Evolutionary conservation across 2,888 invertebrate genomes (phyloP), one percentile per base, ranked within the genome.

Genomic region (Drosophila borealis): DNA sequence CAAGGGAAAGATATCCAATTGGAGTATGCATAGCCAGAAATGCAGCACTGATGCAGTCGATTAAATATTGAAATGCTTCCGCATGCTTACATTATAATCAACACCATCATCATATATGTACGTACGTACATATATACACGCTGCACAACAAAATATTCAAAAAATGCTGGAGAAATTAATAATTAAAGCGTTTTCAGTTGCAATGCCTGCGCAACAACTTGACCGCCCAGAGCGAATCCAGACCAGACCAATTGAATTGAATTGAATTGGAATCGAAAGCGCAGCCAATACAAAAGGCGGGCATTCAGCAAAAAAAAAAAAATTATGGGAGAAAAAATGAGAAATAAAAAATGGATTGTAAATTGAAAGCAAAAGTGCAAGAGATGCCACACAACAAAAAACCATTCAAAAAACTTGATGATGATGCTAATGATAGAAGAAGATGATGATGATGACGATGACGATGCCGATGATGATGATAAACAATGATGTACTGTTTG

Each of bases 181-280:
- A 81, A 77, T 74, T 70, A 74, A 80, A 72, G 66, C 67, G 42
- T 60, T 51, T 57, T 34, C 36, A 49, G 36, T 41, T 59, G 72
- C 68, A 49, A n/a, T 56, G 70, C 64, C 25, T 25, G 25, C 29
- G n/a, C 21, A 77, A 65, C 70, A 39, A 21, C 34, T 34, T 62
- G 72, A 55, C 64, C 74, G 45, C 74, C 56, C 56, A 59, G 51
- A 44, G 64, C 39, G 62, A 45, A 34, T 37, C 45, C 42, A 64
- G 50, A 51, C 39, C 61, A 70, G 72, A 59, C 67, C 74, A 74
- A 80, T 83, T 83, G 68, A 70, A 70, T 67, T 83, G 68, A 70
- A 70, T 67, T 48, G 63, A 72, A 63, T 65, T 71, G 63, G 65
- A 68, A 70, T 76, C 63, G 63, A 77, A 74, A 67, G 66, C 67